These are phyloP conservation scores for Tenthredo mesomela DNA, from an alignment of 2,888 invertebrate species.

Conservation along the genomic window DNA sequence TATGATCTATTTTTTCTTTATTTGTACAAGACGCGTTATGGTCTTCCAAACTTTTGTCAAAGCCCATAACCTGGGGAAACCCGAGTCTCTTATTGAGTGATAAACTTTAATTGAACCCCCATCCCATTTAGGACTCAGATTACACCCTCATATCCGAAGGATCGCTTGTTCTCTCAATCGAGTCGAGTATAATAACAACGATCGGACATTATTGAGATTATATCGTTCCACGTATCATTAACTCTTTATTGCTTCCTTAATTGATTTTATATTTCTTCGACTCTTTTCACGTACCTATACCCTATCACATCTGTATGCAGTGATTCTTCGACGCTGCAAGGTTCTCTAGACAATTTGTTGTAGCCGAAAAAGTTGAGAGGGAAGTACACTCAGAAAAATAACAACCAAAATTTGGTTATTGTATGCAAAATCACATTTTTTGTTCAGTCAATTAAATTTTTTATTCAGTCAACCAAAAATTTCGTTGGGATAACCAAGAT, in stretches of 20 bases:
- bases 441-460: too few relatives aligned
- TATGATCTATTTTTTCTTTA: not conserved
- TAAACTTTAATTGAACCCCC: constrained; percentile 47
- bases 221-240: constrained; percentile 38
- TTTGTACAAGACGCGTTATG: not conserved
- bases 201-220: constrained; percentile 44
- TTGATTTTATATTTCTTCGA: constrained; percentile 22
- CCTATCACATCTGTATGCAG: not conserved
- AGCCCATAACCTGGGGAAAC: not conserved
- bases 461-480: too few relatives aligned
- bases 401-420: too few relatives aligned
- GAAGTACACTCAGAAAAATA: too few relatives aligned
- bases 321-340: not conserved
- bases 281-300: not conserved
- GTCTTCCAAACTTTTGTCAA: constrained; percentile 3
- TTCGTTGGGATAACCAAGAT: too few relatives aligned
- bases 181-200: constrained; percentile 23
- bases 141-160: constrained; percentile 34
- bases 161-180: constrained; percentile 13
- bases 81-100: constrained; percentile 44
- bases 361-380: not conserved
- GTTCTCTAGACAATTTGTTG: not conserved
- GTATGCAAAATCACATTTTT: too few relatives aligned
- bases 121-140: not conserved
- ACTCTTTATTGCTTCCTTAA: constrained; percentile 28